Percentiles rank a stretch among this genome's conserved stretches.
These are phyloP conservation scores for Mycteria americana DNA, from an alignment of 2,797 vertebrate species.

Conservation along the genomic window DNA sequence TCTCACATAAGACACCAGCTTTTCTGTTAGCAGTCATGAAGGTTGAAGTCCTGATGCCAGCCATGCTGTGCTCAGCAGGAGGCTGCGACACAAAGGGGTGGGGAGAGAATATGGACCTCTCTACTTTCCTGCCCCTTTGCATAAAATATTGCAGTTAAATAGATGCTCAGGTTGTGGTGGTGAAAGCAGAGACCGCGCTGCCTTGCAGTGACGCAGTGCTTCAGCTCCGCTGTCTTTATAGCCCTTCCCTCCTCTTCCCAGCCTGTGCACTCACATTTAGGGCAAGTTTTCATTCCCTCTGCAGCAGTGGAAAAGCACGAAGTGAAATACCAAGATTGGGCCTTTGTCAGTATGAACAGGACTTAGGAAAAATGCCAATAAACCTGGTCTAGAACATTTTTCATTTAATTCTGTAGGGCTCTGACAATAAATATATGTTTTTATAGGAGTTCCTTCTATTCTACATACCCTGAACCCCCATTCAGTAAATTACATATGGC, in stretches of 20 bases:
- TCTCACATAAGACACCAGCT: neutral
- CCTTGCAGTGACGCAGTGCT: neutral
- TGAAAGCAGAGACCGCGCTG: neutral
- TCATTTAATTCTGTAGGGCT: neutral
- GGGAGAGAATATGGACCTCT: neutral
- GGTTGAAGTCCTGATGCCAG: neutral
- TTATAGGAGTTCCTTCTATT: neutral
- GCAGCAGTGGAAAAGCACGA: neutral
- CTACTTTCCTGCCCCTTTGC: neutral
- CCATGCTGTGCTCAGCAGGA: neutral
- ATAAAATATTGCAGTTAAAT: neutral
- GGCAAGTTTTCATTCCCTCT: neutral
- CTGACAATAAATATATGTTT: neutral
- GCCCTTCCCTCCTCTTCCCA: neutral
- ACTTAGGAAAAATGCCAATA: neutral
- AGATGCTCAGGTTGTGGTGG: neutral
- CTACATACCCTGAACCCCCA: neutral
- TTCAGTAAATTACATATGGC: neutral
- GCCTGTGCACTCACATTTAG: fast-evolving
- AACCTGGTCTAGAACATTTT: neutral
- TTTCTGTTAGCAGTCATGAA: neutral
- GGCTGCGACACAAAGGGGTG: neutral
- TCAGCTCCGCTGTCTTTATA: neutral
- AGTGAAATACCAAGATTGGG: neutral
- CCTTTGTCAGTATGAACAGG: neutral